Evolutionary conservation across 2,797 vertebrate genomes (phyloP).

Genomic region (Schizopygopsis pylzovi): DNA sequence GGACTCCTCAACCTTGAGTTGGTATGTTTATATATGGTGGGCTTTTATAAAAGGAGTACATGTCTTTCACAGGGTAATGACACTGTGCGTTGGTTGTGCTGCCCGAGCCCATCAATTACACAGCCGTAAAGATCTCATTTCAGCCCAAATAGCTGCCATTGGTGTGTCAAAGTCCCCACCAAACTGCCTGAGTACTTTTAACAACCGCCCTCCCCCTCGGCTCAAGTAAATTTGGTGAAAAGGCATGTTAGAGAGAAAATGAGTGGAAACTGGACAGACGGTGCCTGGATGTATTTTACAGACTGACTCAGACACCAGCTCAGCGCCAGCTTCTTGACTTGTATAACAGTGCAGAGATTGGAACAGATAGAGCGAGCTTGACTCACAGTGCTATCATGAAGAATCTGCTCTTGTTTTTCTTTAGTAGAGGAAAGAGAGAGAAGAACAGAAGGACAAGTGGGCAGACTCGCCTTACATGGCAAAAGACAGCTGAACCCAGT

Average conservation of each 20-base stretch:
- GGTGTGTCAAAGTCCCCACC: slow-evolving; percentile 47
- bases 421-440: slow-evolving; percentile 41
- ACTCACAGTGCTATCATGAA: slow-evolving; percentile 58
- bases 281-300: slow-evolving; percentile 61
- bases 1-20: slow-evolving; percentile 78
- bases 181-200: slow-evolving; percentile 48
- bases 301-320: slow-evolving; percentile 57
- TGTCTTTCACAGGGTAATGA: slow-evolving; percentile 57
- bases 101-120: slow-evolving; percentile 49
- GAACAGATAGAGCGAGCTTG: slow-evolving; percentile 53
- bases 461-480: slow-evolving; percentile 28
- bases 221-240: slow-evolving; percentile 28
- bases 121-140: slow-evolving; percentile 56
- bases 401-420: slow-evolving; percentile 63
- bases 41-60: slow-evolving; percentile 61
- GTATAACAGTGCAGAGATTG: slow-evolving; percentile 57
- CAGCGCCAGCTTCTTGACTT: slow-evolving; percentile 57
- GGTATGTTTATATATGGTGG: slow-evolving; percentile 63
- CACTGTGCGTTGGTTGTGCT: slow-evolving; percentile 35
- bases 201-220: slow-evolving; percentile 37
- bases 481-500: slow-evolving; percentile 51
- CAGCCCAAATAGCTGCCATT: slow-evolving; percentile 29
- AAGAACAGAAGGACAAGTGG: slow-evolving; percentile 57
- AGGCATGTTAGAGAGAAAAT: slow-evolving; percentile 57
- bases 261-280: slow-evolving; percentile 62